These are phyloP conservation scores for Sorex fumeus DNA, from an alignment of 2,113 vertebrate species.

Conservation along the genomic window DNA sequence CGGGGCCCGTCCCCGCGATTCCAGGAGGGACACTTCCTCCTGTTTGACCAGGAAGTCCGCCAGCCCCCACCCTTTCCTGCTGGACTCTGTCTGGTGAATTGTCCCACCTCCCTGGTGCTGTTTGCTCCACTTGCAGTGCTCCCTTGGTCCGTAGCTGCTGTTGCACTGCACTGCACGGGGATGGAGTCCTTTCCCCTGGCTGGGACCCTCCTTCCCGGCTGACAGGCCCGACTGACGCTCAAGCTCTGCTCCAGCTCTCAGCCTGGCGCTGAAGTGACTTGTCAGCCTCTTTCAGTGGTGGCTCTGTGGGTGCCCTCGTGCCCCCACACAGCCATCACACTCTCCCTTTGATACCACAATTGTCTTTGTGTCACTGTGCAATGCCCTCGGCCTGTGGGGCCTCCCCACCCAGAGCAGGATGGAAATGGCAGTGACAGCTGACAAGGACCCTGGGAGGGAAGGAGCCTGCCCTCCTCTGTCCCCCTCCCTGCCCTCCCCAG, in stretches of 20 bases:
- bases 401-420: neutral
- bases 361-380: constrained; percentile 46
- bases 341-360: constrained; percentile 68
- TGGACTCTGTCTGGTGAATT: neutral
- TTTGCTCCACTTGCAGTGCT: neutral
- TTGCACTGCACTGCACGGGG: neutral
- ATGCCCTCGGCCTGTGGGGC: neutral
- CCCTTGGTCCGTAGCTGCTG: neutral
- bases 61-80: neutral
- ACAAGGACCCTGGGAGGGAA: constrained; percentile 41
- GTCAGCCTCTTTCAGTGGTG: constrained; percentile 70
- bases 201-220: constrained; percentile 58
- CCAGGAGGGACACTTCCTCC: neutral
- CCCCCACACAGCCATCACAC: constrained; percentile 65
- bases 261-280: constrained; percentile 75
- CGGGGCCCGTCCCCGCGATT: no score
- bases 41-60: neutral
- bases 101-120: neutral
- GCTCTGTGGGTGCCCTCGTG: neutral
- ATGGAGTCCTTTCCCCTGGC: constrained; percentile 50
- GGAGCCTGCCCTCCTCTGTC: constrained; percentile 7
- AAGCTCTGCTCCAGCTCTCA: constrained; percentile 59
- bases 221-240: constrained; percentile 69
- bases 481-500: neutral
- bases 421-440: constrained; percentile 38